Base-by-base conservation (phyloP, 2,113 vertebrate genomes). In the Colossoma macropomum region DNA sequence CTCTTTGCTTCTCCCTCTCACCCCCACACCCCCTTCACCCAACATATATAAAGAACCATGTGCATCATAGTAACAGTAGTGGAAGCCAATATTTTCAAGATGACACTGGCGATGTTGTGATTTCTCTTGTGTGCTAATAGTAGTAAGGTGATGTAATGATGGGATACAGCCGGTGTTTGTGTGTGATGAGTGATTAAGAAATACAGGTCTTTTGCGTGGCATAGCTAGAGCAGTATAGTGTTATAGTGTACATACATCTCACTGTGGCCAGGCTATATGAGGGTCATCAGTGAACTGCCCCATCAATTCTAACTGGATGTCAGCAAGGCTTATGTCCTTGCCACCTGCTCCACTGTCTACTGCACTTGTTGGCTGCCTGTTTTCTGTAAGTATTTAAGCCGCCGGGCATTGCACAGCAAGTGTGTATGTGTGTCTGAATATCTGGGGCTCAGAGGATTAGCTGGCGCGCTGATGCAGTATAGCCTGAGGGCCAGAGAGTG, bases 401-500 rank as follows among this genome's bases (percentile, higher is more conserved):
- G 5, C 38, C 23, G 8, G 70, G 27, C 70, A 68, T 50, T 50
- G 60, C 72, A 63, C 16, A 71, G 54, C 0, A 30, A 3, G 74
- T 63, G 65, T 80, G 78, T 71, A 48, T 72, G 50, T 45, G 50
- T 83, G 74, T 62, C 30, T 77, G 81, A 52, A 71, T 83, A 71
- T 77, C 34, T 83, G 50, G 8, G 81, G 73, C 50, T 83, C 52
- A 62, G 54, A 63, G 66, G 59, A 78, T 75, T 74, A 81, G 41
- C 25, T 45, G 4, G 59, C 59, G 13, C 59, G 65, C 27, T 74
- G 70, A 74, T 81, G 79, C 79, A 81, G 70, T 45, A 65, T 63
- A 81, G 72, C 71, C 79, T 65, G 59, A 81, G 70, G 56, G 70
- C 56, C 70, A 81, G 45, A 73, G 70, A 81, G 60, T 81, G 79